Percentiles rank a stretch among this genome's conserved stretches.
phyloP scores from a whole-genome alignment of 2,113 vertebrate genomes.

The Copsychus sechellarum region DNA sequence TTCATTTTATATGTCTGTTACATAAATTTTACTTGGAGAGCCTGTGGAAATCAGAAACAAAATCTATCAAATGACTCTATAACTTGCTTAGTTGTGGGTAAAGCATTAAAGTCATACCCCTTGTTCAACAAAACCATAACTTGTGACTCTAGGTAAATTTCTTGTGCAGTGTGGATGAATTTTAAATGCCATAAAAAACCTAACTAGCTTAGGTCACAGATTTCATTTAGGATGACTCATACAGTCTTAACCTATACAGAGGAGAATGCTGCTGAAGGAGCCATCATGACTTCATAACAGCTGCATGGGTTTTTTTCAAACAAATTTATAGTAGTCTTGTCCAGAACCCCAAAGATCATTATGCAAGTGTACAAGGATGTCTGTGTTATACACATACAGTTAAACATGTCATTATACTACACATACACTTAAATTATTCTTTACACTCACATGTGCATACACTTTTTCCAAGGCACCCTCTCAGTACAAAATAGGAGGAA shows the following conservation, averaged over 20 bases:
- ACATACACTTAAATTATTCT: neutral
- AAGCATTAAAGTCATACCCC: neutral
- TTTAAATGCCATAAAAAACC: neutral
- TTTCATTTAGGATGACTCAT: neutral
- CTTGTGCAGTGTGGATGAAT: neutral
- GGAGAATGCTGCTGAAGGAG: neutral
- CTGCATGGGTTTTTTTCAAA: neutral
- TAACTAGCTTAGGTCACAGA: neutral
- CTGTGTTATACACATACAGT: neutral
- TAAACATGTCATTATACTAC: neutral
- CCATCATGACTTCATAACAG: neutral
- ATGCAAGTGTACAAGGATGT: neutral
- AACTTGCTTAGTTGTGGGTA: neutral
- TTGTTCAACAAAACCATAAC: neutral
- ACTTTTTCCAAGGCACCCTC: neutral
- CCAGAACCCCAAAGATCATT: neutral
- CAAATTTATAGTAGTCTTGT: neutral
- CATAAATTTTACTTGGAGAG: neutral
- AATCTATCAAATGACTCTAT: neutral
- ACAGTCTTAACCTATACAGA: neutral
- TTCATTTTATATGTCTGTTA: neutral
- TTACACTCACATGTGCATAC: neutral
- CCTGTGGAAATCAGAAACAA: neutral
- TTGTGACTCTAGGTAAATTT: neutral
- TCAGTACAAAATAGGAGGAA: conserved; percentile 14